phyloP scores from a whole-genome alignment of 2,888 invertebrate species.

The Cephus runcator region DNA sequence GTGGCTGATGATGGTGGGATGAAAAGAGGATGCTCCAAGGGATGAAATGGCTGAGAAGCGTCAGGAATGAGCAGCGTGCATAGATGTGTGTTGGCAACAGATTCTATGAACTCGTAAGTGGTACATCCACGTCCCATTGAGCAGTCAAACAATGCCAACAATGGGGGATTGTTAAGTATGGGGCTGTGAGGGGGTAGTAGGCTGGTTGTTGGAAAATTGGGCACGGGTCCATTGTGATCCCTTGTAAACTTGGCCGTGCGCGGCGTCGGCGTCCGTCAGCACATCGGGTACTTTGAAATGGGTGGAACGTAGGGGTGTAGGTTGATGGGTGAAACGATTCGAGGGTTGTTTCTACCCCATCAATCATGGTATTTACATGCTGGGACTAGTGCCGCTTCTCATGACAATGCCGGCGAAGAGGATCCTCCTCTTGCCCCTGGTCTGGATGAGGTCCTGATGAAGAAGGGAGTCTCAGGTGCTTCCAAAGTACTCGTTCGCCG shows the following conservation, averaged over 20 bases:
- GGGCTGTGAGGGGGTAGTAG: slow-evolving; percentile 6
- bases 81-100: neutral
- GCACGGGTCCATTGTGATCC: slow-evolving; percentile 37
- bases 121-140: slow-evolving; percentile 26
- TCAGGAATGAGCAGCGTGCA: neutral
- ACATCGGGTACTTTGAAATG: neutral
- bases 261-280: neutral
- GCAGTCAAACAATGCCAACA: slow-evolving; percentile 37
- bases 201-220: slow-evolving; percentile 27
- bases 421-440: neutral
- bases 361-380: slow-evolving; percentile 55
- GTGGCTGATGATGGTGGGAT: neutral
- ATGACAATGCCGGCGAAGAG: neutral
- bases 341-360: slow-evolving; percentile 51
- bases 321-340: slow-evolving; percentile 24
- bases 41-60: neutral
- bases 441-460: neutral
- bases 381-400: slow-evolving; percentile 11
- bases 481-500: neutral
- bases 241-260: slow-evolving; percentile 39
- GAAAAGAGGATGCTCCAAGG: neutral
- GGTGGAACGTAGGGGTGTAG: neutral
- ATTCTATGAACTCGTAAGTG: slow-evolving; percentile 6
- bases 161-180: slow-evolving; percentile 37
- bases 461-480: slow-evolving; percentile 1